These are phyloP conservation scores for Lomographa bimaculata DNA, from an alignment of 2,888 invertebrate species.

Conservation along the genomic window DNA sequence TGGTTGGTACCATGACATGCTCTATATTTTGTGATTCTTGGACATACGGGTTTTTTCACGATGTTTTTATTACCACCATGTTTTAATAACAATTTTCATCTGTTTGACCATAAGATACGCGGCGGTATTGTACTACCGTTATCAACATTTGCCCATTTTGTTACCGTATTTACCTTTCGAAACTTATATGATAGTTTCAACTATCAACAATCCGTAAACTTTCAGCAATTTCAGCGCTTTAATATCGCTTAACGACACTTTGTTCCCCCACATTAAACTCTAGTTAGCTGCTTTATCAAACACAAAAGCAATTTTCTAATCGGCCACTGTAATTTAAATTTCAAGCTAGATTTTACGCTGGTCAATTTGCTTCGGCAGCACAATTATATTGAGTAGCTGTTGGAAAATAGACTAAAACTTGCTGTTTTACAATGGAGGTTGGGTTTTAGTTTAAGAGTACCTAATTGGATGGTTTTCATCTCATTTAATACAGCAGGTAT, in stretches of 20 bases:
- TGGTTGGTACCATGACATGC: too few relatives aligned
- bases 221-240: slow-evolving; percentile 17
- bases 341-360: slow-evolving; percentile 14
- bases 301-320: slow-evolving; percentile 26
- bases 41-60: too few relatives aligned
- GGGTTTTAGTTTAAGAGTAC: too few relatives aligned
- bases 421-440: neutral
- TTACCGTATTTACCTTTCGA: too few relatives aligned
- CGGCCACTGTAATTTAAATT: slow-evolving; percentile 23
- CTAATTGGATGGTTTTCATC: too few relatives aligned
- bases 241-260: slow-evolving; percentile 23
- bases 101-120: too few relatives aligned
- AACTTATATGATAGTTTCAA: neutral
- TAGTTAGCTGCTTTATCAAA: slow-evolving; percentile 25
- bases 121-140: too few relatives aligned
- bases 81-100: too few relatives aligned
- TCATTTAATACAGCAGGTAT: too few relatives aligned
- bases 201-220: slow-evolving; percentile 16
- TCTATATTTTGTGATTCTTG: too few relatives aligned
- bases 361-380: slow-evolving; percentile 15
- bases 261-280: slow-evolving; percentile 25
- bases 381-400: slow-evolving; percentile 9
- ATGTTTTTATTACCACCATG: too few relatives aligned
- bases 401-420: slow-evolving; percentile 4
- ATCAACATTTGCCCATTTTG: too few relatives aligned